Conservation (phyloP, 1,140 invertebrate species). For the Polyergus mexicanus region DNA sequence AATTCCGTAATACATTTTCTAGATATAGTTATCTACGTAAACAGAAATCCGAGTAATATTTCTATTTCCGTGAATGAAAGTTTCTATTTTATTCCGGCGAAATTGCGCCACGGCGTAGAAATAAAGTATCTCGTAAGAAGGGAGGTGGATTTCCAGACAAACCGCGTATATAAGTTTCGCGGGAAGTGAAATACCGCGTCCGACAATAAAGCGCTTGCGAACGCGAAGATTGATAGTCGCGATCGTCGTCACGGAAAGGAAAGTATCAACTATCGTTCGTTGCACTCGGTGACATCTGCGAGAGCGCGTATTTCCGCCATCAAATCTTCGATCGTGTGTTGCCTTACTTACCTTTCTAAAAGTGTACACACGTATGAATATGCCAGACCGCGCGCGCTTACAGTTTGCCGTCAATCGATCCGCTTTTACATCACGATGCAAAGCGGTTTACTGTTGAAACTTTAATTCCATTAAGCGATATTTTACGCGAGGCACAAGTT, state of each 20-base stretch:
- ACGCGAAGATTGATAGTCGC: conserved; percentile 42
- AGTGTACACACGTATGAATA: conserved; percentile 33
- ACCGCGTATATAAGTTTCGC: conserved; percentile 34
- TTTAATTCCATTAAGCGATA: conserved; percentile 45
- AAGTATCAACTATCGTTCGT: conserved; percentile 43
- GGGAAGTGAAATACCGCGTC: conserved; percentile 10
- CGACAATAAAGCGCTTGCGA: conserved; percentile 16
- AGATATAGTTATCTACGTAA: conserved; percentile 22
- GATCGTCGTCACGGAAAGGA: conserved; percentile 42
- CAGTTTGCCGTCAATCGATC: conserved; percentile 40
- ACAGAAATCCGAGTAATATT: conserved; percentile 38
- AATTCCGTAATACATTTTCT: not conserved
- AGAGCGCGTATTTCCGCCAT: conserved; percentile 22
- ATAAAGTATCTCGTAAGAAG: conserved; percentile 37
- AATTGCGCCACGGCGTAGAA: conserved; percentile 24
- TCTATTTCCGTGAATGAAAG: conserved; percentile 24
- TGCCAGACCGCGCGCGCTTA: not conserved
- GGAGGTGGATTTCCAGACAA: conserved; percentile 6
- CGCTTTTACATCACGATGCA: conserved; percentile 34
- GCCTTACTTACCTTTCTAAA: conserved; percentile 46
- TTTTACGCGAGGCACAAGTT: not conserved
- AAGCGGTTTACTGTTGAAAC: conserved; percentile 46
- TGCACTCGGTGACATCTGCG: conserved; percentile 49
- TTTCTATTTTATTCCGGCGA: conserved; percentile 39
- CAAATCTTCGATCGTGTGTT: conserved; percentile 22